Percentiles rank a stretch among this genome's conserved stretches.
phyloP scores from a whole-genome alignment of 1,140 invertebrate species.

The Danaus melanippus region DNA sequence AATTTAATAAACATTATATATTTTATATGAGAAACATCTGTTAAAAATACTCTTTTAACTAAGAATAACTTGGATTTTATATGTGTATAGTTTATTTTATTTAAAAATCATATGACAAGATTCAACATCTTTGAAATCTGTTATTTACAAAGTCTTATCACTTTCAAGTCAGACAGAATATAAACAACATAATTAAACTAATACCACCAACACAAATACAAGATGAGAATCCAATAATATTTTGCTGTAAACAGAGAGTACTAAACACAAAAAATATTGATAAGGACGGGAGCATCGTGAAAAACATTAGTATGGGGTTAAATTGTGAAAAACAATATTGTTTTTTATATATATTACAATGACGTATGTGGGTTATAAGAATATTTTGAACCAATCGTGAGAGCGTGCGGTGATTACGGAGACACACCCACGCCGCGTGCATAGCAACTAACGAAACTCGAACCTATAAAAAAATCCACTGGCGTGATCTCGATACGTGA shows the following conservation, averaged over 20 bases:
- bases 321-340: slow-evolving; percentile 57
- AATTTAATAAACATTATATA: too few species aligned
- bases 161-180: too few species aligned
- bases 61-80: neutral
- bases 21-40: too few species aligned
- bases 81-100: neutral
- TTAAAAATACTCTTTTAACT: too few species aligned
- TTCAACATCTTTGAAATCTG: too few species aligned
- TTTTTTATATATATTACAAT: slow-evolving; percentile 44
- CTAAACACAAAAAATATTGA: too few species aligned
- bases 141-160: too few species aligned
- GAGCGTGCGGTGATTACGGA: slow-evolving; percentile 35
- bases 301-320: slow-evolving; percentile 54
- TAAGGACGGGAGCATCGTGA: slow-evolving; percentile 4
- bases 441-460: slow-evolving; percentile 37
- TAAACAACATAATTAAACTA: too few species aligned
- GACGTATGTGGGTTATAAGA: slow-evolving; percentile 44
- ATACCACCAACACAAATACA: too few species aligned
- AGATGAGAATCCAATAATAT: too few species aligned
- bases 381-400: slow-evolving; percentile 34
- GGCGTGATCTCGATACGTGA: slow-evolving; percentile 22
- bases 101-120: neutral
- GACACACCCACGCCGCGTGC: slow-evolving; percentile 60
- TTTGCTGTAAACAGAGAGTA: neutral
- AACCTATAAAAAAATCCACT: slow-evolving; percentile 19